Evolutionary conservation across 2,888 invertebrate genomes (phyloP).

Genomic region (Amphipyra berbera): DNA sequence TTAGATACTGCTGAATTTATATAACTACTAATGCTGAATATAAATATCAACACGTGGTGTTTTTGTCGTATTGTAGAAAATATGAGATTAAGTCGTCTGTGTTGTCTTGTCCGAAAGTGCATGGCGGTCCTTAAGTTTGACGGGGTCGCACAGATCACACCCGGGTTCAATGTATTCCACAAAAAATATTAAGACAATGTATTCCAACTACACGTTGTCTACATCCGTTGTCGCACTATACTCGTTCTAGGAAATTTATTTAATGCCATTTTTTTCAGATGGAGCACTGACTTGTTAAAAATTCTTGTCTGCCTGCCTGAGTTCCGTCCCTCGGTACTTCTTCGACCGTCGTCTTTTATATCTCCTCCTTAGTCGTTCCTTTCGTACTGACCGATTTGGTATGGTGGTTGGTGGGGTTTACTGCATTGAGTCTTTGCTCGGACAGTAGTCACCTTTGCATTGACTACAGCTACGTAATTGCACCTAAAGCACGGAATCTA

Average conservation of each 20-base stretch:
- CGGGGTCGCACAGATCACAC: slow-evolving; percentile 46
- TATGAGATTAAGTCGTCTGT: not conserved
- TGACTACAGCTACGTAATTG: no score
- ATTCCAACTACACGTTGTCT: slow-evolving; percentile 61
- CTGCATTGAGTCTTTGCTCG: no score
- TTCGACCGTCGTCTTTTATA: slow-evolving; percentile 10
- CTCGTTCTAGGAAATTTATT: slow-evolving; percentile 50
- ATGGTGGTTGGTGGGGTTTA: no score
- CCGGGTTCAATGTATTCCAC: slow-evolving; percentile 68
- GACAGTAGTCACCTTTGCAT: no score
- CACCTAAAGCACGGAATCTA: no score
- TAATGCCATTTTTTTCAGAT: slow-evolving; percentile 32
- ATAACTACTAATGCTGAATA: no score
- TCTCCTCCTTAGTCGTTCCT: not conserved
- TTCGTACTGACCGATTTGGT: no score
- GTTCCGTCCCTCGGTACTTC: not conserved
- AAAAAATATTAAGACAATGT: slow-evolving; percentile 63
- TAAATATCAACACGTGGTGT: not conserved
- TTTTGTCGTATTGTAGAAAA: slow-evolving; percentile 5
- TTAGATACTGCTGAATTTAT: not conserved
- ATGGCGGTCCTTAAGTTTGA: slow-evolving; percentile 29
- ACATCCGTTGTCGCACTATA: slow-evolving; percentile 54
- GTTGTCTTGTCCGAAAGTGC: slow-evolving; percentile 32
- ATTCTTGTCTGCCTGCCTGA: slow-evolving; percentile 13
- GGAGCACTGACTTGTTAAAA: slow-evolving; percentile 15